Conservation (phyloP, 2,113 vertebrate genomes). For the Brachyistius frenatus region DNA sequence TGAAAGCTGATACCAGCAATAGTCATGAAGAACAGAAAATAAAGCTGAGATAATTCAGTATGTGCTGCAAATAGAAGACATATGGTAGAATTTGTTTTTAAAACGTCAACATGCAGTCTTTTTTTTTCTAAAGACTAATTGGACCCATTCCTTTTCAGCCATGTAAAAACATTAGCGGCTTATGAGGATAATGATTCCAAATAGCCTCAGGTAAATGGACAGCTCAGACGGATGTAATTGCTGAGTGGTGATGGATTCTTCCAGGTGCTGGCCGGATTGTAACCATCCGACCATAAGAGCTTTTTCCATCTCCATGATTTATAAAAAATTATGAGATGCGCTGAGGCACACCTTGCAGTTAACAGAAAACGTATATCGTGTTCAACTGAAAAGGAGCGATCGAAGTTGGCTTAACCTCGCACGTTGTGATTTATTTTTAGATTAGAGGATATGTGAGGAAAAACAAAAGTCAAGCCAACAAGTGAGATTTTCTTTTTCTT, state of each 20-base stretch:
- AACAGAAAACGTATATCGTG: background rate
- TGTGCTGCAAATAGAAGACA: background rate
- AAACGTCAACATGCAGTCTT: background rate
- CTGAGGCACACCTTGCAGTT: conserved; percentile 5
- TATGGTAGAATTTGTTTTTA: conserved; percentile 1
- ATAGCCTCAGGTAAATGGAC: conserved; percentile 48
- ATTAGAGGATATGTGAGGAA: conserved; percentile 19
- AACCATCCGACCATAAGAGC: conserved; percentile 13
- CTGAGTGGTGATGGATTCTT: conserved; percentile 60
- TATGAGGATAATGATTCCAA: conserved; percentile 28
- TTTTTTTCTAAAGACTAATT: conserved; percentile 10
- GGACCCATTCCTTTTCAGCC: conserved; percentile 8
- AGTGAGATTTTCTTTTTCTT: background rate
- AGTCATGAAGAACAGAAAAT: conserved; percentile 6
- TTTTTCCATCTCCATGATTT: conserved; percentile 27
- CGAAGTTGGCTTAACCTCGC: background rate
- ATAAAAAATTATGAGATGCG: conserved; percentile 17
- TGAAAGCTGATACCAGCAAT: conserved; percentile 1
- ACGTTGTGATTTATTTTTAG: background rate
- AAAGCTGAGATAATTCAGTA: background rate
- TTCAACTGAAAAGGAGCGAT: background rate
- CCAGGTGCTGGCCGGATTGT: conserved; percentile 47
- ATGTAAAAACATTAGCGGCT: conserved; percentile 36
- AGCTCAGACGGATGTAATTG: conserved; percentile 55
- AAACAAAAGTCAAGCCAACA: conserved; percentile 10